Conservation (phyloP, 2,888 invertebrate genomes). For the Plutella xylostella region DNA sequence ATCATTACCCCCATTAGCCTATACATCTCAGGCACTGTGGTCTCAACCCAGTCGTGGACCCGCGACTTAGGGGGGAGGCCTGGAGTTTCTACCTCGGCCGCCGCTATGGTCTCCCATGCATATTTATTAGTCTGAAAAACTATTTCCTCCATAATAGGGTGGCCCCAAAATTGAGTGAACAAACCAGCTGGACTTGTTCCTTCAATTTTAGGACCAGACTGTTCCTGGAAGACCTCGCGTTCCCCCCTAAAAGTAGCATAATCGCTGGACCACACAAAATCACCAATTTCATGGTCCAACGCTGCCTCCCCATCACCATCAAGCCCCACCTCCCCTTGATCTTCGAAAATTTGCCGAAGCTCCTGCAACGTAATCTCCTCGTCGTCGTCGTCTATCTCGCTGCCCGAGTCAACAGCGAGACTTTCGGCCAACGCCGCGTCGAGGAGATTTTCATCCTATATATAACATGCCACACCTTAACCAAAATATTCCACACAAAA, state of each 20-base stretch:
- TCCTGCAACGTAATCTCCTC: too few species aligned
- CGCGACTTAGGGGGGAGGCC: slow-evolving; percentile 2
- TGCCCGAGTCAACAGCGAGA: background rate
- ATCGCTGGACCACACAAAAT: background rate
- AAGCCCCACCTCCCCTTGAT: background rate
- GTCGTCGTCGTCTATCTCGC: slow-evolving; percentile 1
- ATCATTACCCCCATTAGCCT: slow-evolving; percentile 7
- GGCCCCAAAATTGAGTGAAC: slow-evolving; percentile 10
- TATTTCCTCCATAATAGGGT: slow-evolving; percentile 3
- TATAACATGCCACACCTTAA: background rate
- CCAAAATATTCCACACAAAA: too few species aligned
- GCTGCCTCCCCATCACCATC: background rate
- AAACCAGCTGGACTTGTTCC: background rate
- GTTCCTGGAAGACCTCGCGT: background rate
- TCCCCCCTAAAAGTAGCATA: background rate
- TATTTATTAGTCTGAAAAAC: slow-evolving; percentile 9
- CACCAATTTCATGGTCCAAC: too few species aligned
- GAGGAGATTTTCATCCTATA: background rate
- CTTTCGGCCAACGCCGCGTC: too few species aligned
- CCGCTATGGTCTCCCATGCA: slow-evolving; percentile 6
- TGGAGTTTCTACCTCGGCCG: background rate
- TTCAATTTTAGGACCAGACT: slow-evolving; percentile 2
- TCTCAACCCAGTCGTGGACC: slow-evolving; percentile 7
- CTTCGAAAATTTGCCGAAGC: background rate
- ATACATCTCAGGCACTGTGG: slow-evolving; percentile 7